phyloP scores from a whole-genome alignment of 64 coral and sea anemone species.

The Dendrophyllia cribrosa region DNA sequence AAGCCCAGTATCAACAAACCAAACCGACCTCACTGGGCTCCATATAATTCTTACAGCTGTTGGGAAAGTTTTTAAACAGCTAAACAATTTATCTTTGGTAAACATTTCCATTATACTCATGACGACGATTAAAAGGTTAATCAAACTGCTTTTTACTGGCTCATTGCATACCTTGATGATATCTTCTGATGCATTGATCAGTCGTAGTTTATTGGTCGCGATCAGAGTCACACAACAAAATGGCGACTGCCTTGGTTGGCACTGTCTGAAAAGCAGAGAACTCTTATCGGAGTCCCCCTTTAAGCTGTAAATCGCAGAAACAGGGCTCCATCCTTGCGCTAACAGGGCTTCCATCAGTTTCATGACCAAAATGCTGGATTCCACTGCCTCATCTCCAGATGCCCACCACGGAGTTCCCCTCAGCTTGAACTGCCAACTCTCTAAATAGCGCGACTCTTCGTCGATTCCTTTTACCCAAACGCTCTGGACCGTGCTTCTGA shows the following conservation, averaged over 20 bases:
- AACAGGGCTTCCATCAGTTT: constrained; percentile 50
- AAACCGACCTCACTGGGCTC: too few relatives aligned
- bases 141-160: neutral
- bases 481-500: constrained; percentile 32
- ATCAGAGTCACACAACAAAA: constrained; percentile 83
- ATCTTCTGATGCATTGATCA: constrained; percentile 85
- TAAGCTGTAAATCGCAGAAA: constrained; percentile 36
- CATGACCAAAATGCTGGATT: constrained; percentile 40
- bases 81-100: too few relatives aligned
- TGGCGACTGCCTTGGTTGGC: constrained; percentile 54
- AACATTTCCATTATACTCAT: too few relatives aligned
- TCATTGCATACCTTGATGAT: neutral
- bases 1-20: too few relatives aligned
- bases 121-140: too few relatives aligned
- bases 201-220: constrained; percentile 83
- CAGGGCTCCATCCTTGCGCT: constrained; percentile 28
- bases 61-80: too few relatives aligned
- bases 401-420: constrained; percentile 74
- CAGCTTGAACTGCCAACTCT: constrained; percentile 76
- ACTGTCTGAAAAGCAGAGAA: constrained; percentile 74
- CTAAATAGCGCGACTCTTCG: constrained; percentile 46
- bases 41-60: too few relatives aligned
- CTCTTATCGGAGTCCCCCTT: constrained; percentile 66
- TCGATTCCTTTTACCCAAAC: constrained; percentile 65
- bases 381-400: constrained; percentile 57